Conservation (phyloP, 2,113 vertebrate species). For the Lichenostomus cassidix region DNA sequence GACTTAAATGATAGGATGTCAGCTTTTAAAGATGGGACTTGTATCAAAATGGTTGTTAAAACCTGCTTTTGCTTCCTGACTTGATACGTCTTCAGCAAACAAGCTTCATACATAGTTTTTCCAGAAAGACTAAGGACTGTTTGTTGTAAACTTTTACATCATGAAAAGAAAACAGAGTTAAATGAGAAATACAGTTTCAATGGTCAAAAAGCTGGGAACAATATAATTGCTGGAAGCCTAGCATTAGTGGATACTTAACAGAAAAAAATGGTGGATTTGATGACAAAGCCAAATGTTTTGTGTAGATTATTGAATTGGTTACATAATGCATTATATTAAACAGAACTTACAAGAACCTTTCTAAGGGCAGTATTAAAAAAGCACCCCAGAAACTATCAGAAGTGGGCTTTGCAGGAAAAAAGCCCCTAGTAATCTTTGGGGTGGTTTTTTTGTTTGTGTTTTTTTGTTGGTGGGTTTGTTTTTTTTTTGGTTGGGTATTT, state of each 20-base stretch:
- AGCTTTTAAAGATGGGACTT: not conserved
- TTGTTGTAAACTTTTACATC: not conserved
- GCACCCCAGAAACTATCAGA: not conserved
- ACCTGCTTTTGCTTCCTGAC: not conserved
- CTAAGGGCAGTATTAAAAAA: not conserved
- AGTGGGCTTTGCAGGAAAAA: not conserved
- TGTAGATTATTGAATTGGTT: not conserved
- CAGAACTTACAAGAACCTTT: not conserved
- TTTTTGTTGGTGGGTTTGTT: not conserved
- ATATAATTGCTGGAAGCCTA: not conserved
- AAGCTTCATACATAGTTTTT: not conserved
- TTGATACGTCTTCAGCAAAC: not conserved
- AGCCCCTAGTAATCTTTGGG: not conserved
- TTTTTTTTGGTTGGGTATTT: not conserved
- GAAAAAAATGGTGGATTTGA: not conserved
- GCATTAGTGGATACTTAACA: not conserved
- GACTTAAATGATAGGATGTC: not conserved
- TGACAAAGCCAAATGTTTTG: not conserved
- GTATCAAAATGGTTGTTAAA: not conserved
- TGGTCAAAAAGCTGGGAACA: not conserved
- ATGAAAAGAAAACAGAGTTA: not conserved
- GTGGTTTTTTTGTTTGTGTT: not conserved
- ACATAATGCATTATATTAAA: not conserved
- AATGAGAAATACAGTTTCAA: not conserved
- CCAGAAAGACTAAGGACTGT: not conserved